A percentile compares a stretch with the other conserved stretches of the same genome.
phyloP scores from a whole-genome alignment of 2,888 invertebrate genomes.

The Tridacna crocea region DNA sequence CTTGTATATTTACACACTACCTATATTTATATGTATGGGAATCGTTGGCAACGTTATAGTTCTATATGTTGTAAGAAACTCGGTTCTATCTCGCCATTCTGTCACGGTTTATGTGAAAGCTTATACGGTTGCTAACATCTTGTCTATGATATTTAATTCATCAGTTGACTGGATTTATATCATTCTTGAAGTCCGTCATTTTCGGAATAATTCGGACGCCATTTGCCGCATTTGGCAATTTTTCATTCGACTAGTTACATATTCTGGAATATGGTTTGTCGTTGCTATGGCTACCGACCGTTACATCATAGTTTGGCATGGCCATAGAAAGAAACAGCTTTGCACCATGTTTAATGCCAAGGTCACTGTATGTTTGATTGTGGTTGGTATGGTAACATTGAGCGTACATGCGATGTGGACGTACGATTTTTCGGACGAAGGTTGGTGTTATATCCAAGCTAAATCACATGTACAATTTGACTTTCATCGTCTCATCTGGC shows the following conservation, averaged over 20 bases:
- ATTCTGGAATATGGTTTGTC: slow-evolving; percentile 76
- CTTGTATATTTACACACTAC: slow-evolving; percentile 61
- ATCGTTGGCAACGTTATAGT: slow-evolving; percentile 69
- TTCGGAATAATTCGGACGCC: slow-evolving; percentile 70
- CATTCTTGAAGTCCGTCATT: slow-evolving; percentile 58
- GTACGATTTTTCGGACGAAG: slow-evolving; percentile 66
- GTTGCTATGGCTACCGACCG: slow-evolving; percentile 77
- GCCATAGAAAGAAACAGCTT: slow-evolving; percentile 63
- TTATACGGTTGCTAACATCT: slow-evolving; percentile 70
- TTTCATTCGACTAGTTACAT: slow-evolving; percentile 69
- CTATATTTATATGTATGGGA: slow-evolving; percentile 70
- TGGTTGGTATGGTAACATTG: slow-evolving; percentile 70
- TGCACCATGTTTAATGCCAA: slow-evolving; percentile 77
- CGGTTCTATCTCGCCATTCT: slow-evolving; percentile 59
- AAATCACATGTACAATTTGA: slow-evolving; percentile 38
- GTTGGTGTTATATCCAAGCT: slow-evolving; percentile 54
- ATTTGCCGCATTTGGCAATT: slow-evolving; percentile 76
- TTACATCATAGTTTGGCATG: slow-evolving; percentile 69
- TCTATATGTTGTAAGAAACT: slow-evolving; percentile 56
- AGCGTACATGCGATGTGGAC: slow-evolving; percentile 80
- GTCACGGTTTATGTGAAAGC: slow-evolving; percentile 71
- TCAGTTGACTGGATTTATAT: slow-evolving; percentile 71
- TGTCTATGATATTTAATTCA: slow-evolving; percentile 68
- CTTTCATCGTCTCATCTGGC: slow-evolving; percentile 72
- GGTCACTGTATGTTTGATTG: slow-evolving; percentile 64